phyloP scores from a whole-genome alignment of 2,888 invertebrate genomes.

The Fragum sueziense region DNA sequence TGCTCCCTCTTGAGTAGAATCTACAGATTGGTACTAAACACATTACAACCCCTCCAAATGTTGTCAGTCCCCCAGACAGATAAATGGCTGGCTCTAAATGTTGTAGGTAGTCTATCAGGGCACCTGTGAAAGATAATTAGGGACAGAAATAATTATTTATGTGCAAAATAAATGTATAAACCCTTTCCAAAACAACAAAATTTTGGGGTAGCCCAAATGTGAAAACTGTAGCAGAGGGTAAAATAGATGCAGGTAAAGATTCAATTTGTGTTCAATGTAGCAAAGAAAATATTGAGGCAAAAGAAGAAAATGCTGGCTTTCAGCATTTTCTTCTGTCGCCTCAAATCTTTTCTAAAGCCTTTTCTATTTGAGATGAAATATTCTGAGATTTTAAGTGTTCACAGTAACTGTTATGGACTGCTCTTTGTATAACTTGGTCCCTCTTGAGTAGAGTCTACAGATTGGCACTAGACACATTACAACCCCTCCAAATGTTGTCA shows the following conservation, averaged over 20 bases:
- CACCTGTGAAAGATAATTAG: not conserved
- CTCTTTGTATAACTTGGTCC: no score
- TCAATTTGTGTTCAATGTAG: no score
- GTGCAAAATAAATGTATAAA: not conserved
- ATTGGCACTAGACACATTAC: conserved; percentile 58
- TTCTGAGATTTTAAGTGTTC: no score
- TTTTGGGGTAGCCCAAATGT: no score
- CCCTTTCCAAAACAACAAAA: not conserved
- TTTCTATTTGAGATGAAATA: no score
- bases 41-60: conserved; percentile 62
- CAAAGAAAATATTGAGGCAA: no score
- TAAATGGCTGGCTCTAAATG: conserved; percentile 17
- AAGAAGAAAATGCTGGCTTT: no score
- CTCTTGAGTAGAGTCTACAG: not conserved
- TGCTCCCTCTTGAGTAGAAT: not conserved
- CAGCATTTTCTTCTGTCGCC: no score
- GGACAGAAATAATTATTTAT: not conserved
- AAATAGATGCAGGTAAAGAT: no score
- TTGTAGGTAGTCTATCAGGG: not conserved
- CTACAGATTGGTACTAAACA: conserved; percentile 44
- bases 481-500: conserved; percentile 58
- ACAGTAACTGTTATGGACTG: no score
- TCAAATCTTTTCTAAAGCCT: no score
- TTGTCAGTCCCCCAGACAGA: conserved; percentile 54
- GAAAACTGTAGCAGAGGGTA: no score